These are phyloP conservation scores for Camponotus floridanus DNA, from an alignment of 1,140 invertebrate genomes.

Conservation along the genomic window DNA sequence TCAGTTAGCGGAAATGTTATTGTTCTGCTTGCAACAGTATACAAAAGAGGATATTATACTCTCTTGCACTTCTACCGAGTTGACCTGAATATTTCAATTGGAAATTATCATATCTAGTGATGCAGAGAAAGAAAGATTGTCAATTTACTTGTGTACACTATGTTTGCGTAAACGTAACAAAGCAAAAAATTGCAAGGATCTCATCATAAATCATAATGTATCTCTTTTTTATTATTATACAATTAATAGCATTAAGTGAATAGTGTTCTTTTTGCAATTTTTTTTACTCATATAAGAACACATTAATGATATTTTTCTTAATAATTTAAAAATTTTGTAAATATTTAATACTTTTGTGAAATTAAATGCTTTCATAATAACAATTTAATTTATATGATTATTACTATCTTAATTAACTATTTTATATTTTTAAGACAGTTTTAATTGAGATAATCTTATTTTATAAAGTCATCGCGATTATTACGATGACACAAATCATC, in stretches of 20 bases:
- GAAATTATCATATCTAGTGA: slow-evolving; percentile 40
- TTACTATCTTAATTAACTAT: too few species aligned
- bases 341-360: neutral
- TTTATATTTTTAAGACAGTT: too few species aligned
- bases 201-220: neutral
- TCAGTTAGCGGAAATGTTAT: slow-evolving; percentile 37
- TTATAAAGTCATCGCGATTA: too few species aligned
- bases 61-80: slow-evolving; percentile 2
- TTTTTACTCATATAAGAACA: neutral
- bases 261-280: neutral
- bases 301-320: neutral
- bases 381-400: neutral
- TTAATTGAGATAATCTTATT: too few species aligned
- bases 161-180: neutral
- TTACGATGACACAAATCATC: too few species aligned
- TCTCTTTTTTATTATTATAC: neutral
- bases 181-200: neutral
- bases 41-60: slow-evolving; percentile 40
- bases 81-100: slow-evolving; percentile 54
- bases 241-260: neutral
- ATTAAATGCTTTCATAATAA: neutral
- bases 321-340: neutral
- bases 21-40: neutral
- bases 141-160: slow-evolving; percentile 1
- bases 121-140: neutral